phyloP scores from a whole-genome alignment of 2,888 invertebrate genomes.

The Tetheella fluctuosa region DNA sequence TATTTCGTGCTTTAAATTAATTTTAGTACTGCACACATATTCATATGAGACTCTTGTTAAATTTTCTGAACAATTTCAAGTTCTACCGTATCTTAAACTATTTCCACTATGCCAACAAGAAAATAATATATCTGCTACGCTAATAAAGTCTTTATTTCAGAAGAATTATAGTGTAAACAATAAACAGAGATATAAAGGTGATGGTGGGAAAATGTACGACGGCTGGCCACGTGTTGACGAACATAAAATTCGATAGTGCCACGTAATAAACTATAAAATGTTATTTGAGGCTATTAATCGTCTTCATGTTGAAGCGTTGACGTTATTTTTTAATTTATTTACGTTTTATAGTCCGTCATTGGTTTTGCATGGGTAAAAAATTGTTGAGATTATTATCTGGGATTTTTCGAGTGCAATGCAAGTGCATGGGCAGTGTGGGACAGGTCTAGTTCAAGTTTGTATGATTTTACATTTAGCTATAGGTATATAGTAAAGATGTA shows the following conservation, averaged over 20 bases:
- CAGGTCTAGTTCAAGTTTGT: no score
- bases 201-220: not conserved
- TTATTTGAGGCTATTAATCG: not conserved
- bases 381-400: not conserved
- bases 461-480: no score
- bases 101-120: not conserved
- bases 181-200: not conserved
- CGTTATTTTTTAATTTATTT: not conserved
- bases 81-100: not conserved
- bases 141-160: conserved; percentile 1
- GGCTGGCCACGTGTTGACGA: not conserved
- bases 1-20: not conserved
- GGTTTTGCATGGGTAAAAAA: not conserved
- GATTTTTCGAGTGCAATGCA: no score
- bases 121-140: not conserved
- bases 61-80: not conserved
- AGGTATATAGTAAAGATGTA: no score
- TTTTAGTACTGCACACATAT: not conserved
- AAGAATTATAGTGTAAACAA: not conserved
- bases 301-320: not conserved
- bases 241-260: conserved; percentile 1
- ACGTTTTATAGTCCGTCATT: not conserved
- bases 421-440: no score
- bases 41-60: not conserved
- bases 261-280: not conserved